phyloP scores from a whole-genome alignment of 2,797 vertebrate genomes.

The Coregonus sp. region DNA sequence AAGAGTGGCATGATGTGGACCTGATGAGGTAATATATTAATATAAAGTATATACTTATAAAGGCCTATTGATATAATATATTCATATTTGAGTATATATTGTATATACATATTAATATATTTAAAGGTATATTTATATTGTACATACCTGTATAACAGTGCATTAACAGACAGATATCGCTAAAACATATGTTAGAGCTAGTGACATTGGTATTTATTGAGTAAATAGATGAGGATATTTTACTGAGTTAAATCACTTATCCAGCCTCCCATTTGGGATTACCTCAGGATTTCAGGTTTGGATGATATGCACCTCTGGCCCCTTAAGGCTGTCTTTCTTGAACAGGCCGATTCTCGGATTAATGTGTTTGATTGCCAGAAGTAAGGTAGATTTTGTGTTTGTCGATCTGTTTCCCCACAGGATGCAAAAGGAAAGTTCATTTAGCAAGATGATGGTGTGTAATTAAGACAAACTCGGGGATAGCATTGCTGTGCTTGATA shows the following conservation, averaged over 20 bases:
- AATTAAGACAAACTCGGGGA: slow-evolving; percentile 66
- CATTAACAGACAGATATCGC: background rate
- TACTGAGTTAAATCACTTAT: background rate
- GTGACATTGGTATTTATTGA: background rate
- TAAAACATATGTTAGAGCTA: background rate
- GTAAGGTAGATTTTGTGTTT: slow-evolving; percentile 51
- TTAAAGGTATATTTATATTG: no score
- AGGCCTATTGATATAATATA: no score
- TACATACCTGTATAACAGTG: background rate
- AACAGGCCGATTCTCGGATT: slow-evolving; percentile 38
- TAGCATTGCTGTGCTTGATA: slow-evolving; percentile 60
- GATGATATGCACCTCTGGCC: background rate
- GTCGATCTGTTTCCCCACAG: slow-evolving; percentile 42
- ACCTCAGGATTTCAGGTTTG: background rate
- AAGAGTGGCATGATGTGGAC: background rate
- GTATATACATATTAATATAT: no score
- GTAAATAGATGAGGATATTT: background rate
- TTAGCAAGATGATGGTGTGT: slow-evolving; percentile 69
- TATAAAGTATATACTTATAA: background rate
- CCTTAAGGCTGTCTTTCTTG: background rate
- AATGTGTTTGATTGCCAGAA: slow-evolving; percentile 17
- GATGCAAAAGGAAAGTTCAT: slow-evolving; percentile 58
- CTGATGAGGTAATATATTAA: background rate
- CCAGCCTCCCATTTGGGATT: background rate
- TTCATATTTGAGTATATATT: no score